A percentile compares a stretch with the other conserved stretches of the same genome.
Evolutionary conservation across 2,888 invertebrate genomes (phyloP).

Genomic region (Brenthis hecate): DNA sequence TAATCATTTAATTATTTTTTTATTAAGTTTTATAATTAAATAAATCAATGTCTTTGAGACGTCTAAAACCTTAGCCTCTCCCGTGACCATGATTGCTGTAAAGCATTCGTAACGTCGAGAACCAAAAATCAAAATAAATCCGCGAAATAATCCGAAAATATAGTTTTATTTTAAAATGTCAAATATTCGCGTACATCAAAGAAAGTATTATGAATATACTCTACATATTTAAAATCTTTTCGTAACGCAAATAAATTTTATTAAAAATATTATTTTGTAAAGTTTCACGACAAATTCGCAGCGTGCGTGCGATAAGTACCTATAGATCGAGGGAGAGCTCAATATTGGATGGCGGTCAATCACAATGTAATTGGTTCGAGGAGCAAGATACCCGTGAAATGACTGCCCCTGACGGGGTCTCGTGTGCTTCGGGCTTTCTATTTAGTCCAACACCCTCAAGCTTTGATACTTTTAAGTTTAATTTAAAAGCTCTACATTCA

Average conservation of each 20-base stretch:
- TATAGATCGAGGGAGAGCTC: conserved; percentile 46
- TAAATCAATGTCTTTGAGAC: no score
- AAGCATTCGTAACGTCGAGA: no score
- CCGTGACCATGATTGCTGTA: no score
- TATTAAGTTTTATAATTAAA: no score
- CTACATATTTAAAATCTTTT: not conserved
- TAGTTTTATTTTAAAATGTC: no score
- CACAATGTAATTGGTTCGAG: conserved; percentile 76
- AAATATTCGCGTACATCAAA: no score
- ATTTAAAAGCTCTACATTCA: not conserved
- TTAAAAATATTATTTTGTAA: no score
- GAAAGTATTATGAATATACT: no score
- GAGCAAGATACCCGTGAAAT: conserved; percentile 78
- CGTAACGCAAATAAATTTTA: not conserved
- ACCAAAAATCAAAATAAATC: no score
- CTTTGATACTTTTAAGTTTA: conserved; percentile 34
- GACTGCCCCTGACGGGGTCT: conserved; percentile 75
- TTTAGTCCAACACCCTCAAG: conserved; percentile 54
- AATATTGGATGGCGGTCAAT: conserved; percentile 62
- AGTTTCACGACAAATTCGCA: not conserved
- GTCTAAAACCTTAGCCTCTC: no score
- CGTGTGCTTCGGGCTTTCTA: conserved; percentile 60
- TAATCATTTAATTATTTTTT: no score
- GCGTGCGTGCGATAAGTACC: not conserved
- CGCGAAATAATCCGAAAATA: no score